Evolutionary conservation across 2,888 invertebrate genomes (phyloP).

Genomic region (Hecatera dysodea): DNA sequence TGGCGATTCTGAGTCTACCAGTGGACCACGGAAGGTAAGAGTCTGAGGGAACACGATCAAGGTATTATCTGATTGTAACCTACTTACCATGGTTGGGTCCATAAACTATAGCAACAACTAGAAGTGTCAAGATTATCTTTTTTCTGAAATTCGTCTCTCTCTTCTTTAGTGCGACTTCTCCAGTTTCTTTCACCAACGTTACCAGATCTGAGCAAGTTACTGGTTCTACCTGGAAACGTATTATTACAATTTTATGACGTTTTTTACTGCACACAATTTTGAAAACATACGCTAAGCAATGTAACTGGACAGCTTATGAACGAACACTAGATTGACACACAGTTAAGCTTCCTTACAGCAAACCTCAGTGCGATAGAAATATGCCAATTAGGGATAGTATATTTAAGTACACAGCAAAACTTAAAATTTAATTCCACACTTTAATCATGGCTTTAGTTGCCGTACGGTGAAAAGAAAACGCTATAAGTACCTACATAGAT

Average conservation of each 20-base stretch:
- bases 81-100: constrained; percentile 89
- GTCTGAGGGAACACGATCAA: neutral
- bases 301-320: no score
- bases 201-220: constrained; percentile 75
- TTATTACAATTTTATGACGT: neutral
- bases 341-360: no score
- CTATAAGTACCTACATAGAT: no score
- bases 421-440: no score
- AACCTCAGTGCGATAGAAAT: no score
- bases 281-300: no score
- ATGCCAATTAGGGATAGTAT: no score
- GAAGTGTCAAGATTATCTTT: constrained; percentile 86
- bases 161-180: constrained; percentile 86
- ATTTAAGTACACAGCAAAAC: no score
- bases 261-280: no score
- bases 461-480: neutral
- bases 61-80: neutral
- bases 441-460: neutral
- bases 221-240: constrained; percentile 75
- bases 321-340: no score
- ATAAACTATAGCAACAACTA: constrained; percentile 87
- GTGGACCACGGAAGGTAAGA: neutral
- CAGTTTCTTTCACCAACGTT: constrained; percentile 85
- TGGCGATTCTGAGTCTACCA: neutral
- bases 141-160: constrained; percentile 82